Evolutionary conservation across 2,113 vertebrate genomes (phyloP), one percentile per base, ranked within the genome.

Genomic region (Helogale parvula): DNA sequence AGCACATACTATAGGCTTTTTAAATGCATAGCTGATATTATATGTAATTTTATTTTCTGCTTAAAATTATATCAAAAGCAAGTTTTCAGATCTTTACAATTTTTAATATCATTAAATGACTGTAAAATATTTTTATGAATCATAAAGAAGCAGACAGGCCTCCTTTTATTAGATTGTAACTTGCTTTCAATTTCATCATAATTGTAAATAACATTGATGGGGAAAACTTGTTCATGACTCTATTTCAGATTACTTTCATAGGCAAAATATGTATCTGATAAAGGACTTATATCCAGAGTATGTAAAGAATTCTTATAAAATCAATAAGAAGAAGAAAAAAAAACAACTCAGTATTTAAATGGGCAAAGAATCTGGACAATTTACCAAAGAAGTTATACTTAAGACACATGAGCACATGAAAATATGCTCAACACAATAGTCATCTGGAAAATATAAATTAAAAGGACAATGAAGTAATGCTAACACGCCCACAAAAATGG

Each of bases 41-140:
- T 38, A 72, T 17, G 5, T 65, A 84, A 93, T 54, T 91, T 85
- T 88, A 71, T 96, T 95, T 93, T 92, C 52, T 85, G 33, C 66
- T 85, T 93, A 72, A 95, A 74, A 76, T 96, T 84, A 81, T 50
- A 83, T 74, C 57, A 94, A 94, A 84, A 92, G 16, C 38, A 93
- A 27, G 1, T 84, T 89, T 97, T n/a, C 16, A 47, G 65, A 14
- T 71, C 77, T 92, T 94, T 93, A 66, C 2, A 77, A 47, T 88
- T 91, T 94, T 94, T 91, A 50, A 54, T 91, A 84, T 27, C 47
- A 93, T 85, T 94, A 81, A 93, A 80, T 90, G 35, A 71, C 74
- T 92, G 2, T 81, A 88, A 91, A 96, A 57, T 93, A 85, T 81
- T 38, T 19, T 2, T 93, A 94, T 74, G 31, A 88, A 63, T 94